Evolutionary conservation across 2,113 vertebrate species (phyloP).

Genomic region (Atlantisia rogersi): DNA sequence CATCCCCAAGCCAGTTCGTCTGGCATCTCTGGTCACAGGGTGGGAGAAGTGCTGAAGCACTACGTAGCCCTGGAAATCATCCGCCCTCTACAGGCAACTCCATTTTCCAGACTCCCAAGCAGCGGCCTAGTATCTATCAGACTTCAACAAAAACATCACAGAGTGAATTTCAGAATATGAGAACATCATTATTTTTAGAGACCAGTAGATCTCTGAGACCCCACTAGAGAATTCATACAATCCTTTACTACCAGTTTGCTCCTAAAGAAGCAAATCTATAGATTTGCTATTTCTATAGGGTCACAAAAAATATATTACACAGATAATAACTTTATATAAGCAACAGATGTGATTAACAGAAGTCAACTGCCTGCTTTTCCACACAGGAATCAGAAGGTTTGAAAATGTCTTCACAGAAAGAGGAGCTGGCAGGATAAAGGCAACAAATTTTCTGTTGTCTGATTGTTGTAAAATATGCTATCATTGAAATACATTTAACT

Average conservation of each 20-base stretch:
- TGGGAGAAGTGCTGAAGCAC: background rate
- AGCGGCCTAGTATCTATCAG: background rate
- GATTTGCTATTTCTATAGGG: background rate
- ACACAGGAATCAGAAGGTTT: constrained; percentile 3
- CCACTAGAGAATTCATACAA: background rate
- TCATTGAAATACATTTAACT: constrained; percentile 72
- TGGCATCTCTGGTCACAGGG: background rate
- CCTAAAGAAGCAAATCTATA: background rate
- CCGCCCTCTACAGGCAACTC: background rate
- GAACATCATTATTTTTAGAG: background rate
- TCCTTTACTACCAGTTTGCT: background rate
- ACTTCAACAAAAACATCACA: background rate
- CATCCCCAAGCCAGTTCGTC: background rate
- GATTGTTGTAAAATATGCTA: constrained; percentile 53
- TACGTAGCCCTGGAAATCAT: background rate
- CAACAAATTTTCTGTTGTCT: constrained; percentile 19
- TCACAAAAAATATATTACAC: background rate
- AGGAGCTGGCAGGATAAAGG: background rate
- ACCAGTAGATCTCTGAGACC: background rate
- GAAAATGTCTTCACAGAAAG: background rate
- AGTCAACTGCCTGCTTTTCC: constrained; percentile 21
- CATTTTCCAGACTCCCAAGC: fast-evolving
- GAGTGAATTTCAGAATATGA: background rate
- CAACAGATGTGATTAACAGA: constrained; percentile 31
- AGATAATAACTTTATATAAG: background rate